Percentiles rank a stretch among this genome's conserved stretches.
Evolutionary conservation across 2,888 invertebrate genomes (phyloP).

Genomic region (Lysandra bellargus): DNA sequence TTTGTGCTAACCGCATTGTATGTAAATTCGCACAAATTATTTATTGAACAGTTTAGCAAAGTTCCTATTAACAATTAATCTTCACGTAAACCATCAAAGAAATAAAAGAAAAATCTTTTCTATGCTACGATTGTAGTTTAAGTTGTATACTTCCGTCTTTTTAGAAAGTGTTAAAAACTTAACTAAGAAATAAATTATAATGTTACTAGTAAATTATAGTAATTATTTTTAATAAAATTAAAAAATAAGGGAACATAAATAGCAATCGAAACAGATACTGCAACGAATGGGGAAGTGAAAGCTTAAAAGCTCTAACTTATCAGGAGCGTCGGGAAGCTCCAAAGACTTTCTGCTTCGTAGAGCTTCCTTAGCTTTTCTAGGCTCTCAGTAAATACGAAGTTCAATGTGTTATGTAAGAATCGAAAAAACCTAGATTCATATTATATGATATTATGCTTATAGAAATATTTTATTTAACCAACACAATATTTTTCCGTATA

Average conservation of each 20-base stretch:
- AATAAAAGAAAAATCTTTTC: background rate
- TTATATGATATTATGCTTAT: too few relatives aligned
- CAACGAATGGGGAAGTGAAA: background rate
- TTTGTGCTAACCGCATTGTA: conserved; percentile 4
- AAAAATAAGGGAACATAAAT: background rate
- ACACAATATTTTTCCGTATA: too few relatives aligned
- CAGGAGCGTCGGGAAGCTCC: background rate
- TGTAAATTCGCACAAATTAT: background rate
- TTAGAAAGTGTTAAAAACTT: background rate
- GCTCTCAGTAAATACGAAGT: background rate
- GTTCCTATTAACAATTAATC: conserved; percentile 1
- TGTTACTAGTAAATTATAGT: too few relatives aligned
- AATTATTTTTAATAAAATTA: too few relatives aligned
- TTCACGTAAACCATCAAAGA: background rate
- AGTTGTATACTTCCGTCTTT: background rate
- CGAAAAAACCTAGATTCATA: too few relatives aligned
- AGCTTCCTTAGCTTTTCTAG: background rate
- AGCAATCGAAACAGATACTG: background rate
- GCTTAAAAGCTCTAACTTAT: background rate
- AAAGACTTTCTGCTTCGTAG: background rate
- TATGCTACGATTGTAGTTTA: background rate
- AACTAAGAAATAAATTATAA: background rate
- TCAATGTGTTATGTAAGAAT: too few relatives aligned
- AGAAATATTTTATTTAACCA: too few relatives aligned
- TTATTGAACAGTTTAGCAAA: conserved; percentile 12